A percentile compares a stretch with the other conserved stretches of the same genome.
Conservation (phyloP, 2,113 vertebrate genomes). For the Lepidothrix coronata region DNA sequence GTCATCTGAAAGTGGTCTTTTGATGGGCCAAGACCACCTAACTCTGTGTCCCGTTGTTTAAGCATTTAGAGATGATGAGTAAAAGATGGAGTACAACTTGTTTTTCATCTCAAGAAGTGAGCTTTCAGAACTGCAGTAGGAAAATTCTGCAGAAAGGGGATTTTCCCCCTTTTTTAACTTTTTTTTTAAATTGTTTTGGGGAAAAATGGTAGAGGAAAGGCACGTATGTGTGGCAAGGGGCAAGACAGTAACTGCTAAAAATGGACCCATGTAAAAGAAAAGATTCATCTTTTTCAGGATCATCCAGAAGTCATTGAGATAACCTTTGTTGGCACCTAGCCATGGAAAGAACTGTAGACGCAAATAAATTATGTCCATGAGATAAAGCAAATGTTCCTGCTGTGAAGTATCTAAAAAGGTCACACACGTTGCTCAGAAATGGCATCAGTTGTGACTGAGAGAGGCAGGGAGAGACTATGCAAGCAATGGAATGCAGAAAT, state of each 20-base stretch:
- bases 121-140: background rate
- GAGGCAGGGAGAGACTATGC: background rate
- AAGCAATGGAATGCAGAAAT: background rate
- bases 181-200: fast-evolving
- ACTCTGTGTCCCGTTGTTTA: background rate
- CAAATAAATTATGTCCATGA: background rate
- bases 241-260: background rate
- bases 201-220: background rate
- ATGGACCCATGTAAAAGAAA: background rate
- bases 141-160: background rate
- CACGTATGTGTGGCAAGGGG: fast-evolving
- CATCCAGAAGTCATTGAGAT: background rate
- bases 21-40: background rate
- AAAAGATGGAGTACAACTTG: background rate
- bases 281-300: background rate
- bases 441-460: background rate
- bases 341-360: background rate
- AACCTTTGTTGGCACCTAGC: background rate
- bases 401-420: background rate
- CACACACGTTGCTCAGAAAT: background rate
- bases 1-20: background rate
- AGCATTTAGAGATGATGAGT: background rate
- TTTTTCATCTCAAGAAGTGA: background rate
- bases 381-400: background rate
- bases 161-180: background rate